phyloP scores from a whole-genome alignment of 2,797 vertebrate species.

The Loriculus beryllinus region DNA sequence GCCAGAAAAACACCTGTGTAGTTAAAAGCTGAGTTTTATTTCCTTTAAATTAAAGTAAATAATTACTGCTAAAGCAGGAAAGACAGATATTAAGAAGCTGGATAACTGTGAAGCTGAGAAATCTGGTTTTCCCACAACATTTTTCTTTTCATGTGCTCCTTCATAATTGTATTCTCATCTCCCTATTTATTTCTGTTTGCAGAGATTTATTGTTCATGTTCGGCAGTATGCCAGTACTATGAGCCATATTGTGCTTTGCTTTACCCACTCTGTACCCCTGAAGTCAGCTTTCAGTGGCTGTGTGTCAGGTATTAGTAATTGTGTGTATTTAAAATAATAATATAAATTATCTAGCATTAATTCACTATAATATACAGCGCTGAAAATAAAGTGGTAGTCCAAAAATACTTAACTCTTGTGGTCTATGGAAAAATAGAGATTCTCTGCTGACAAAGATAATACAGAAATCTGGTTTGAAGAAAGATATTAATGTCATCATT shows the following conservation, averaged over 20 bases:
- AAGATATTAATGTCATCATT: background rate
- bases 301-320: background rate
- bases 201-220: constrained; percentile 47
- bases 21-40: constrained; percentile 34
- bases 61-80: background rate
- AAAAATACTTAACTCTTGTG: background rate
- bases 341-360: background rate
- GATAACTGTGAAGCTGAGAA: constrained; percentile 29
- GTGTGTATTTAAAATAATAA: background rate
- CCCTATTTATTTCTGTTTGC: constrained; percentile 50
- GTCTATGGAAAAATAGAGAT: background rate
- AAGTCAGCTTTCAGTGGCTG: background rate
- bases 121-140: background rate
- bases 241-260: constrained; percentile 13
- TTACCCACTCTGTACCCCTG: background rate
- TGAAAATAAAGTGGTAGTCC: background rate
- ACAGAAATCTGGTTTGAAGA: background rate
- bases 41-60: constrained; percentile 42
- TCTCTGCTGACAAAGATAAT: background rate
- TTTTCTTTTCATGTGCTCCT: constrained; percentile 22
- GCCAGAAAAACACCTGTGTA: background rate
- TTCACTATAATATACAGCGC: background rate
- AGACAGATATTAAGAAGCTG: constrained; percentile 5
- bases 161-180: constrained; percentile 44
- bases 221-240: constrained; percentile 34